Evolutionary conservation across 2,888 invertebrate species (phyloP).

Genomic region (Agrotis ipsilon): DNA sequence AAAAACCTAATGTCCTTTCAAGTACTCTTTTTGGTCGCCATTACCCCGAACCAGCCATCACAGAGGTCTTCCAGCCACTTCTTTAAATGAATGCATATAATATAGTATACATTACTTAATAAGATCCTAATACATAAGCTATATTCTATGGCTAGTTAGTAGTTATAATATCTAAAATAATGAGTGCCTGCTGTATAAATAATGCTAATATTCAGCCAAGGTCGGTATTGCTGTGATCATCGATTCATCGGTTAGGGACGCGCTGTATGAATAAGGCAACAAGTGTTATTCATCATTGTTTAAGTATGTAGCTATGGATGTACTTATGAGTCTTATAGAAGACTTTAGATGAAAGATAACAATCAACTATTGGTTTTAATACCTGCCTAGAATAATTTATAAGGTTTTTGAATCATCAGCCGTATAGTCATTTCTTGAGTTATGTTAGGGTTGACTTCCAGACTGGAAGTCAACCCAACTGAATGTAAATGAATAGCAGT

Average conservation of each 20-base stretch:
- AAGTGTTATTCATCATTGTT: background rate
- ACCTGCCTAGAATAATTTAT: background rate
- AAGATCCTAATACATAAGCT: too few relatives aligned
- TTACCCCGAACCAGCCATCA: too few relatives aligned
- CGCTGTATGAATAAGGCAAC: constrained; percentile 19
- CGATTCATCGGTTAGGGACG: constrained; percentile 25
- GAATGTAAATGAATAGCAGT: too few relatives aligned
- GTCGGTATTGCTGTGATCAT: constrained; percentile 20
- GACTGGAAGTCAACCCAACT: too few relatives aligned
- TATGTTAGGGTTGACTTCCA: too few relatives aligned
- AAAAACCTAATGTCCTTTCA: too few relatives aligned
- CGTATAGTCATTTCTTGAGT: too few relatives aligned
- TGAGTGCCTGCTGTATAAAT: constrained; percentile 36
- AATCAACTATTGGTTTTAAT: background rate
- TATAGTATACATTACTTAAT: too few relatives aligned
- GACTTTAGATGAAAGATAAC: background rate
- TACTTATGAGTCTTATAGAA: background rate
- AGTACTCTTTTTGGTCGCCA: too few relatives aligned
- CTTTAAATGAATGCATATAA: too few relatives aligned
- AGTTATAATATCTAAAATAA: background rate
- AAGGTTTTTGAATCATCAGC: background rate
- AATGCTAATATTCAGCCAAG: constrained; percentile 47
- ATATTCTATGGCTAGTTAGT: constrained; percentile 18
- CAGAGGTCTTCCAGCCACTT: too few relatives aligned
- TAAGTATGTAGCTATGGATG: background rate